Percentiles rank a stretch among this genome's conserved stretches.
These are phyloP conservation scores for Xiphophorus hellerii DNA, from an alignment of 2,113 vertebrate species.

Conservation along the genomic window DNA sequence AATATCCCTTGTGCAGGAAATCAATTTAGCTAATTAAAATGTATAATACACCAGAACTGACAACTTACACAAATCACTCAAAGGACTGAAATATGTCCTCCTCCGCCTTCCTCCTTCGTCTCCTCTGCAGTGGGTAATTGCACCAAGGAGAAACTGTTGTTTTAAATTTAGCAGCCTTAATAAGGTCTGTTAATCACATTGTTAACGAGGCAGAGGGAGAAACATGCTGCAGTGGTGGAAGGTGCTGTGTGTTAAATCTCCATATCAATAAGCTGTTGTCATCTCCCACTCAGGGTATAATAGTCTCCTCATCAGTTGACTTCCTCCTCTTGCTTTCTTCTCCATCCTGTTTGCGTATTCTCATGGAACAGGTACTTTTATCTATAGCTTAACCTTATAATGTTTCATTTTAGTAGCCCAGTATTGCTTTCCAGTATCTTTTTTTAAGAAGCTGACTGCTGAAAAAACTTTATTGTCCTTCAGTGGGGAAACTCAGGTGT, in stretches of 20 bases:
- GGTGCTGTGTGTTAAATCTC: constrained; percentile 32
- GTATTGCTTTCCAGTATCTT: background rate
- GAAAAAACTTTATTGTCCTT: background rate
- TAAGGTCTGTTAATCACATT: constrained; percentile 71
- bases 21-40: background rate
- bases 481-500: no score
- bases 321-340: constrained; percentile 36
- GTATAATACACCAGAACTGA: background rate
- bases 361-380: background rate
- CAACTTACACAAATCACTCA: background rate
- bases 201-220: constrained; percentile 49
- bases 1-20: background rate
- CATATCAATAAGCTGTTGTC: constrained; percentile 34
- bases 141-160: constrained; percentile 61
- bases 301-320: constrained; percentile 28
- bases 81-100: background rate
- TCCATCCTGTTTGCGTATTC: constrained; percentile 13
- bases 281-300: constrained; percentile 2
- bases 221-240: constrained; percentile 22
- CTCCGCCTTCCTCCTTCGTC: constrained; percentile 2
- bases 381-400: background rate
- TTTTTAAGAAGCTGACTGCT: background rate
- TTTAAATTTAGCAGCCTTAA: constrained; percentile 74
- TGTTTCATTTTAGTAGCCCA: no score
- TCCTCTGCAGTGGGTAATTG: constrained; percentile 40